Evolutionary conservation across 2,113 vertebrate genomes (phyloP), one percentile per base, ranked within the genome.

Genomic region (Saimiri boliviensis): DNA sequence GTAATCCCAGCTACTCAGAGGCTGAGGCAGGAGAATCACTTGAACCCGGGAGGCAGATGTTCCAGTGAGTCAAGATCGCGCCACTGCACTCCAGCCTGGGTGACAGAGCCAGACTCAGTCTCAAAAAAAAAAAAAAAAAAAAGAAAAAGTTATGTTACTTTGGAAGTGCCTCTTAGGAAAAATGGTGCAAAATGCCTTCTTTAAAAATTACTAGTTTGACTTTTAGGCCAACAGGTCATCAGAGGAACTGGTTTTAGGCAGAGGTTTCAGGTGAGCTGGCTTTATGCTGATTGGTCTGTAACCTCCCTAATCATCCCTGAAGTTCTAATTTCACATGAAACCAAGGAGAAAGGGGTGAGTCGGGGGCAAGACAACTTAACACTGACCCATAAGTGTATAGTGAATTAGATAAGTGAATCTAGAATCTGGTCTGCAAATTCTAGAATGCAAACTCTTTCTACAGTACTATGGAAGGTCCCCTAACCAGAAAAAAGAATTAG

Each of bases 181-280:
- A 89, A n/a, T 81, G 45, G 79, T 94, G 92, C 42, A 88, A 96
- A 97, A 89, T 54, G 42, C 66, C 79, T 83, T 80, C 60, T 83
- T 97, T 96, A 80, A 73, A 97, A 97, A 97, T 97, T 93, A 93
- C 89, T 97, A 89, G 66, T 91, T 94, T 92, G 96, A 89, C 70
- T 93, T 96, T 96, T 94, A 93, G 76, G 89, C 89, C 96, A 96
- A 93, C 77, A 93, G 56, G 85, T 96, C 54, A 32, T 91, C 85
- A 90, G 66, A 97, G 68, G 40, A 79, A 82, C 42, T 86, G 47
- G 56, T 32, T 91, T 94, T 83, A 89, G 88, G 77, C 80, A 89
- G 95, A 91, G 81, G 25, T 91, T 97, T 90, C 1, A 42, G 70
- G 37, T 86, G 54, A 80, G 74, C 56, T 95, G 66, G 42, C 40